phyloP scores from a whole-genome alignment of 2,113 vertebrate genomes.

The Rhynchomys soricoides region DNA sequence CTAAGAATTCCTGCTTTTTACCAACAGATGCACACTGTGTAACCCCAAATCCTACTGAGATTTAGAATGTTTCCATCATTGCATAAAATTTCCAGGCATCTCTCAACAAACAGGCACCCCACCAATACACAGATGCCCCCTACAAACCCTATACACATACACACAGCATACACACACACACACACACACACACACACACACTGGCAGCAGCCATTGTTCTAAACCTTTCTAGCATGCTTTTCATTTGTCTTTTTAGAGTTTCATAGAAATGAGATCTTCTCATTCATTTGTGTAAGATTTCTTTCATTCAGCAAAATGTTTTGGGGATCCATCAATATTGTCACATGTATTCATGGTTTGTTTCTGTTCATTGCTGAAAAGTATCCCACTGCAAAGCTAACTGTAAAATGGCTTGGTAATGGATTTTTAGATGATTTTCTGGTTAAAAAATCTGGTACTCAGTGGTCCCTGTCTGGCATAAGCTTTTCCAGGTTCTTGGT shows the following conservation, averaged over 20 bases:
- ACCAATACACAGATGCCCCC: background rate
- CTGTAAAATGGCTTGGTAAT: background rate
- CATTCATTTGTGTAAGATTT: background rate
- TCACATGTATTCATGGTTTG: background rate
- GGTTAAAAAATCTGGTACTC: background rate
- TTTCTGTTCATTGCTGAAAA: background rate
- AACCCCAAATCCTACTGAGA: background rate
- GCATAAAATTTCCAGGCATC: background rate
- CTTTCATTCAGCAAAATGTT: background rate
- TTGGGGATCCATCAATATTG: background rate
- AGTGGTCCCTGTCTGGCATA: background rate
- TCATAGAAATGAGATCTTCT: background rate
- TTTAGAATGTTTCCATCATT: background rate
- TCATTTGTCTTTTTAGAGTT: background rate
- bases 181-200: background rate
- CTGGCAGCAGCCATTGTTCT: background rate
- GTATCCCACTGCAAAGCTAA: background rate
- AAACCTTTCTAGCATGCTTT: background rate
- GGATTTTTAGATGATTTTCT: background rate
- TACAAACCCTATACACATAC: no score
- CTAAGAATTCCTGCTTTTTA: background rate
- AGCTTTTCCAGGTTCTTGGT: background rate
- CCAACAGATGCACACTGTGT: background rate
- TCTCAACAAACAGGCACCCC: background rate
- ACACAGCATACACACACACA: background rate